Evolutionary conservation across 2,797 vertebrate genomes (phyloP), one percentile per base, ranked within the genome.

Genomic region (Phyllotis vaccarum): DNA sequence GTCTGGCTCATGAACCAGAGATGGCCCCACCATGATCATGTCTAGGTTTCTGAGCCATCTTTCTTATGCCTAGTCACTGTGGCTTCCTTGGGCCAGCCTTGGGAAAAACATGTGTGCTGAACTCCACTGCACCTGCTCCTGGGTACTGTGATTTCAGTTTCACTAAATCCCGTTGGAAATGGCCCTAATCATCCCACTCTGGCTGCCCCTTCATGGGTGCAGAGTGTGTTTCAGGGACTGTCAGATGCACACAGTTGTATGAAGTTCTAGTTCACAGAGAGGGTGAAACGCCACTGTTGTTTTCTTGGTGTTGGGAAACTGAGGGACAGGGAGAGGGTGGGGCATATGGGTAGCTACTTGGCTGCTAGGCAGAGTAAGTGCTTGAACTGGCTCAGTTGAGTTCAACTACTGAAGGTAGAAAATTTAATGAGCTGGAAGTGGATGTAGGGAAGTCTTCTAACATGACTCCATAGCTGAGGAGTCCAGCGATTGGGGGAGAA

Each of bases 401-500:
- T 34, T 54, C 29, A 5, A 19, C 31, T 54, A 3, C 46, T 54
- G 16, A 56, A 29, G 31, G 1, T 3, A 34, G 64, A 54, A 40
- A 2, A 37, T 0, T 22, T 0, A 13, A 2, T 3, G 78, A 21
- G 6, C 0, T 0, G 5, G 83, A 19, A 1, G 46, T 0, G 0
- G 19, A 1, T 0, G 0, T 5, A 0, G 12, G 0, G 13, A 13
- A 3, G 12, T n/a, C 49, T 10, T 19, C n/a, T 14, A 1, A 1
- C 3, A 2, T 1, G 46, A 76, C 13, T 40, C 58, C 12, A 0
- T 5, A 19, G 3, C 19, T 9, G 9, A 24, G 0, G 8, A 0
- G 31, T 1, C 58, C 2, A 0, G 64, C 11, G 4, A 2, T 6
- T 0, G 49, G 5, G 22, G 19, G 11, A 10, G 29, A 37, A 75